Base-by-base conservation (phyloP, 2,888 invertebrate genomes). In the Leptinotarsa haldemani region DNA sequence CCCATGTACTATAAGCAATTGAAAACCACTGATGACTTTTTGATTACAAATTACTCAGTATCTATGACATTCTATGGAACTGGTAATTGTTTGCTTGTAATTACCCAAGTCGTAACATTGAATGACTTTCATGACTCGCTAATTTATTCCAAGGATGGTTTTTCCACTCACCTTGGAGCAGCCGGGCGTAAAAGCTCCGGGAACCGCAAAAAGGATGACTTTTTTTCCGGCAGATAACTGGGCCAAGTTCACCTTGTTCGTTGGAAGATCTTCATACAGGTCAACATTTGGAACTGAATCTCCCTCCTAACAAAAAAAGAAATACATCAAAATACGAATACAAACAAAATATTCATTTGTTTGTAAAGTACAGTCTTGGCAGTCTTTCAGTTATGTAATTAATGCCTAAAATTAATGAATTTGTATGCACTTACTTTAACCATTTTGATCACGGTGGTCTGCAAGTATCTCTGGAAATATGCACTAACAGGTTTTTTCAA, bases 161-260 rank as follows among this genome's bases (percentile, higher is more conserved):
- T 25, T 64, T 16, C 15, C 58, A 71, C 69, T 83, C 85, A 94
- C 94, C 89, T 94, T 93, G 0, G 96, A 95, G 85, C 97, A 97
- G 7, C 96, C 96, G 9, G 97, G 97, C 1, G 97, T 97, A 84
- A 97, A 98, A 3, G 97, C 97, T 9, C 98, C 98, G 18, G 97
- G 97, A 13, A 98, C 97, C 25, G 94, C 97, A 85, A 98, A 96
- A 72, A 97, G 86, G 13, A 97, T 90, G 0, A 96, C 91, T 85
- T 95, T 97, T 84, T 96, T 97, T 20, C 94, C 94, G 52, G 90
- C 87, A 69, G 93, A 91, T 71, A 94, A 86, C 18, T 95, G 91
- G 3, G 90, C 89, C 56, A 94, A 89, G 86, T 94, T 95, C 5
- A 98, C 94, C 88, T 96, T 96, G 80, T 94, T 95, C 0, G 93